Base-by-base conservation (phyloP, 2,888 invertebrate species). In the Scaptomyza flava region DNA sequence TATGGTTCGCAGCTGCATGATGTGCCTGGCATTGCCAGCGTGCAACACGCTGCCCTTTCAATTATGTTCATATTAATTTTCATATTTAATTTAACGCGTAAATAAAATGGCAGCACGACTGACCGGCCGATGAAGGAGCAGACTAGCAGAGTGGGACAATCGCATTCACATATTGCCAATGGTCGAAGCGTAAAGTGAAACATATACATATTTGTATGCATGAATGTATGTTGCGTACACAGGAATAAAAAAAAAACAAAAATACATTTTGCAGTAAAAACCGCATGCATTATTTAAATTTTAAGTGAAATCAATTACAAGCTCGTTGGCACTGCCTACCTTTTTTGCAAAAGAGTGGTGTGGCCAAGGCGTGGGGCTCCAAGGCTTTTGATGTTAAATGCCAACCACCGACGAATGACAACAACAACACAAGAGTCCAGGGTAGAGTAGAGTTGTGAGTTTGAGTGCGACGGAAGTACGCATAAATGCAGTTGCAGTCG, bases 61-160 rank as follows among this genome's bases (percentile, higher is more conserved):
- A 82, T 89, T 84, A 84, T 89, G 84, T 87, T 89, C 77, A 89
- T 85, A 84, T 89, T 89, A 85, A 84, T 84, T 89, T 84, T 84
- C 84, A 89, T 84, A 84, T 89, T 84, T 84, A 88, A 84, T 84
- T 84, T 86, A 89, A 89, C 88, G 71, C 86, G 65, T 76, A 81
- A 72, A 59, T 79, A 66, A 68, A 69, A 73, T 64, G 51, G 66
- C 61, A 69, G 52, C 53, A 60, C 57, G 59, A 52, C 11, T 60
- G 71, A 63, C 58, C 70, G 53, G 23, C 12, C 23, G 3, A 23
- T 23, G 4, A 23, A 23, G 31, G 11, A 36, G 31, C 41, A 41
- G 27, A 27, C 46, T 27, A 27, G 20, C 27, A 46, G n/a, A 58
- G 34, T 8, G 34, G 52, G 41, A 56, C 36, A 42, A 6, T 11